Percentiles rank a stretch among this genome's conserved stretches.
Evolutionary conservation across 2,797 vertebrate species (phyloP).

Genomic region (Apogon talboti): DNA sequence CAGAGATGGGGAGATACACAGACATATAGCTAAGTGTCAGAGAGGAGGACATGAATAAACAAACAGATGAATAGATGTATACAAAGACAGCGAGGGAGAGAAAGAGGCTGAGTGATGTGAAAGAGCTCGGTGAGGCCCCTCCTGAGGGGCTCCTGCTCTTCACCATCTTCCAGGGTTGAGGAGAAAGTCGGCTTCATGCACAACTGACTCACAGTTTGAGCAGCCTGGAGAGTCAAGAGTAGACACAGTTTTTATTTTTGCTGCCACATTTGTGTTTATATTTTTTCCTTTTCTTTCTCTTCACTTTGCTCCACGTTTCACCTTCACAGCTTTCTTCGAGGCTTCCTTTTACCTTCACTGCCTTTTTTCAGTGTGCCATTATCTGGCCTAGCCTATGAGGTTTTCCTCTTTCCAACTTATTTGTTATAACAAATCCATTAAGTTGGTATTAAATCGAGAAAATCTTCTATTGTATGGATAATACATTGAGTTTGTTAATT

Average conservation of each 20-base stretch:
- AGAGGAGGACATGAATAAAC: conserved; percentile 64
- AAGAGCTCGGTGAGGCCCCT: conserved; percentile 49
- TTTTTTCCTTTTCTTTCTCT: conserved; percentile 15
- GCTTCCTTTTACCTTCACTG: conserved; percentile 22
- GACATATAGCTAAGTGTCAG: conserved; percentile 49
- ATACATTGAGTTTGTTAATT: too few relatives aligned
- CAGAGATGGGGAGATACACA: conserved; percentile 24
- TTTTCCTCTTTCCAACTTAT: background rate
- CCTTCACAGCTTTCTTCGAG: conserved; percentile 49
- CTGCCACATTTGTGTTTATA: conserved; percentile 31
- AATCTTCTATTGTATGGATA: too few relatives aligned
- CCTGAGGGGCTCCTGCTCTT: conserved; percentile 41
- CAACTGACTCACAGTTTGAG: conserved; percentile 57
- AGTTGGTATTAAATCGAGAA: background rate
- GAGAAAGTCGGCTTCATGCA: conserved; percentile 55
- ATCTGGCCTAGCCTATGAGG: background rate
- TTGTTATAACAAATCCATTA: background rate
- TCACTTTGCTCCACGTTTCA: conserved; percentile 21
- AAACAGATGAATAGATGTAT: conserved; percentile 64
- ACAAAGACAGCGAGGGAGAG: conserved; percentile 55
- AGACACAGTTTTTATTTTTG: conserved; percentile 44
- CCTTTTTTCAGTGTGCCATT: conserved; percentile 27
- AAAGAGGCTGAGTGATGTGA: conserved; percentile 52
- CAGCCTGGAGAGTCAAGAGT: conserved; percentile 54
- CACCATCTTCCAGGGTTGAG: conserved; percentile 39